These are phyloP conservation scores for Aurelia sp. DNA, from an alignment of 30 jellyfish, hydroid and myxozoan species.

Conservation along the genomic window DNA sequence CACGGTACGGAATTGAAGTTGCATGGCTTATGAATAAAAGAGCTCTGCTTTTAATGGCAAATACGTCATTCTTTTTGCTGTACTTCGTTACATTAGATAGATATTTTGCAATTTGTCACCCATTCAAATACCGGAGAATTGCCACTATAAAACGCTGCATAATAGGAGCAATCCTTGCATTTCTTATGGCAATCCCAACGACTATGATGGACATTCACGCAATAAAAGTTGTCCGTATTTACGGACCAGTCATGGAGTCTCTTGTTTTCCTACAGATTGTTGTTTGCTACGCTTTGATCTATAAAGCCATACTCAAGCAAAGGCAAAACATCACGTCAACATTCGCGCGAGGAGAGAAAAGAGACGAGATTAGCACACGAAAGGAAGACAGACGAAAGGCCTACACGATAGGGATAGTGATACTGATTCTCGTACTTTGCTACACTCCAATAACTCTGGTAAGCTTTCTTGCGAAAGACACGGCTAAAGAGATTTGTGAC, in stretches of 20 bases:
- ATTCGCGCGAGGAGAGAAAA: background rate
- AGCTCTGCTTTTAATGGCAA: too few relatives aligned
- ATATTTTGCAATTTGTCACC: too few relatives aligned
- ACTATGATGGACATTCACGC: too few relatives aligned
- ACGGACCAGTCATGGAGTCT: background rate
- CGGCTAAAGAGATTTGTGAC: background rate
- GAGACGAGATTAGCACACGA: background rate
- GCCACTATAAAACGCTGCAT: too few relatives aligned
- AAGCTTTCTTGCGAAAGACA: background rate
- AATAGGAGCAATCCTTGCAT: too few relatives aligned
- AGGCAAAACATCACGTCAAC: background rate
- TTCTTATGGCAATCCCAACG: too few relatives aligned
- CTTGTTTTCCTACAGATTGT: background rate
- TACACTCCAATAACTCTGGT: conserved; percentile 15
- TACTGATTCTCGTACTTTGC: background rate
- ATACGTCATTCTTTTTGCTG: too few relatives aligned
- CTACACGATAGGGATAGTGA: background rate
- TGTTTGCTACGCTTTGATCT: conserved; percentile 11
- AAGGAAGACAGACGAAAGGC: conserved; percentile 7
- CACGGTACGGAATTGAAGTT: too few relatives aligned
- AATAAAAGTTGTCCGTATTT: background rate
- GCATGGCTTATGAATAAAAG: too few relatives aligned
- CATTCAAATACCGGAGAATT: too few relatives aligned
- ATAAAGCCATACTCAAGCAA: background rate
- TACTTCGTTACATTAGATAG: too few relatives aligned